Percentiles rank a stretch among this genome's conserved stretches.
Evolutionary conservation across 2,888 invertebrate genomes (phyloP).

Genomic region (Caenorhabditis sp.): DNA sequence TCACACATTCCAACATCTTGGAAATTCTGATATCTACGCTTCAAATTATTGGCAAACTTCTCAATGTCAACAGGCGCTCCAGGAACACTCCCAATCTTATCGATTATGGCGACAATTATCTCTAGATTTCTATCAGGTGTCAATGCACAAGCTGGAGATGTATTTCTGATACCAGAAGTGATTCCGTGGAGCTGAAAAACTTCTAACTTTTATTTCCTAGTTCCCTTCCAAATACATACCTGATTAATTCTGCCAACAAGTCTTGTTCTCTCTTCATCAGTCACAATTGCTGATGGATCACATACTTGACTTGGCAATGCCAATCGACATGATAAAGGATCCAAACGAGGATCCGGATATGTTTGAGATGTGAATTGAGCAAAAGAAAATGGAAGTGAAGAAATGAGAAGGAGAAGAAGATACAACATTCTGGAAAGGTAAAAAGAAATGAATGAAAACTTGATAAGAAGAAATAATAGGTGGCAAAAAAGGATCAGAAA

Average conservation of each 20-base stretch:
- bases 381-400: neutral
- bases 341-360: constrained; percentile 65
- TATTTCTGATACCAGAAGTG: constrained; percentile 64
- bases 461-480: neutral
- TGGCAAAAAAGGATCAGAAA: too few species aligned
- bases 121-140: constrained; percentile 62
- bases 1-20: constrained; percentile 68
- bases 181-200: constrained; percentile 54
- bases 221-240: constrained; percentile 27
- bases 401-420: neutral
- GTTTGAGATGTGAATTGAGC: constrained; percentile 66
- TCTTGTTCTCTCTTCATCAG: constrained; percentile 61
- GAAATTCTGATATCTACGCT: constrained; percentile 65
- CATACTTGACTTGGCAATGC: constrained; percentile 59
- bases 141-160: constrained; percentile 63
- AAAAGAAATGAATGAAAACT: neutral
- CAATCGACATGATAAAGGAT: constrained; percentile 57
- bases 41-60: constrained; percentile 68
- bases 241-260: constrained; percentile 62
- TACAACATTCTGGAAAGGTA: neutral
- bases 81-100: constrained; percentile 64
- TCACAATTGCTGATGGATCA: constrained; percentile 68
- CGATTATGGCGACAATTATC: constrained; percentile 64
- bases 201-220: too few species aligned
- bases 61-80: constrained; percentile 64